A percentile compares a stretch with the other conserved stretches of the same genome.
phyloP scores from a whole-genome alignment of 2,797 vertebrate species.

The Pseudomugil tenellus region DNA sequence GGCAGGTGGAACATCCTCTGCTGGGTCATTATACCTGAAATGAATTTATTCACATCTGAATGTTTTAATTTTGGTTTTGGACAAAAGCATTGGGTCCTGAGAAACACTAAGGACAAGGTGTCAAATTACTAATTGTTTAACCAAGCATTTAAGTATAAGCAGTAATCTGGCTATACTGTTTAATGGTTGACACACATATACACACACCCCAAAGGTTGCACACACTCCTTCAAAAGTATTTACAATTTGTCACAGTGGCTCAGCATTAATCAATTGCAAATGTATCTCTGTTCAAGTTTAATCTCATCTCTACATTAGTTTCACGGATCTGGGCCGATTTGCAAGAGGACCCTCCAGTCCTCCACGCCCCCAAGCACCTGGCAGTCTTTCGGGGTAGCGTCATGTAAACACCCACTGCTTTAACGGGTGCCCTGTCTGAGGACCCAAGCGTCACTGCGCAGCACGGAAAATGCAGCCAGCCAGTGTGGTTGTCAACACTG shows the following conservation, averaged over 20 bases:
- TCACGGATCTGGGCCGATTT: constrained; percentile 76
- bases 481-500: constrained; percentile 89
- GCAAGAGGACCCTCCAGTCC: constrained; percentile 52
- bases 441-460: constrained; percentile 71
- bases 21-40: constrained; percentile 53
- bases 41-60: constrained; percentile 10
- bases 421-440: constrained; percentile 73
- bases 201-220: constrained; percentile 31
- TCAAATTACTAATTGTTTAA: constrained; percentile 26
- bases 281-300: constrained; percentile 81
- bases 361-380: constrained; percentile 67
- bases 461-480: constrained; percentile 76
- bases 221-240: constrained; percentile 70
- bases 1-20: constrained; percentile 62
- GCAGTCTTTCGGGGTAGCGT: constrained; percentile 78
- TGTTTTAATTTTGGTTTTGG: background rate
- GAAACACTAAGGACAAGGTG: background rate
- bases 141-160: constrained; percentile 31
- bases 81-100: constrained; percentile 21
- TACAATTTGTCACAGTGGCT: constrained; percentile 79
- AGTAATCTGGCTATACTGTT: constrained; percentile 36
- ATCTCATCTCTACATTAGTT: constrained; percentile 87
- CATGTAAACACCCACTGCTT: constrained; percentile 81
- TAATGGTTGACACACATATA: constrained; percentile 8
- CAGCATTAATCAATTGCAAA: constrained; percentile 80